Evolutionary conservation across 2,113 vertebrate species (phyloP).

Genomic region (Cyprinodon tularosa): DNA sequence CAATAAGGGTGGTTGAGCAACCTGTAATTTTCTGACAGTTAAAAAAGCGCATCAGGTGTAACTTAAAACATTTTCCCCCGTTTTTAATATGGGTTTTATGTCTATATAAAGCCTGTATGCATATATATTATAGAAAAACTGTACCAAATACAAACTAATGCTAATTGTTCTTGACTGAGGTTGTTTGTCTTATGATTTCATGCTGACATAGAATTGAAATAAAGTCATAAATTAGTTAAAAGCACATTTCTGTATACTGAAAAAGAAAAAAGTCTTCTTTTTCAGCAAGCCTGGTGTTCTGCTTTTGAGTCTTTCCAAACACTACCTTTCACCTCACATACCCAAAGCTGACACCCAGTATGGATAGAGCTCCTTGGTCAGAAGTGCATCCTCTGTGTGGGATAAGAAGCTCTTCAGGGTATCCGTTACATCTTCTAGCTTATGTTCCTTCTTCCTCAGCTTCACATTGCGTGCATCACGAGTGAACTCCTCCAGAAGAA

Average conservation of each 20-base stretch:
- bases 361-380: conserved; percentile 95
- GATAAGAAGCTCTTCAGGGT: conserved; percentile 89
- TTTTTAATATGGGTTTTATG: neutral
- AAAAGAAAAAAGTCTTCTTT: too few species aligned
- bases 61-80: too few species aligned
- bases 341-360: conserved; percentile 95
- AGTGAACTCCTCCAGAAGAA: conserved; percentile 88
- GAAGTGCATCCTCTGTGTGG: conserved; percentile 88
- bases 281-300: neutral
- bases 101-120: neutral
- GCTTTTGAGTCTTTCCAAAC: neutral
- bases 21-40: too few species aligned
- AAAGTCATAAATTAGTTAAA: too few species aligned
- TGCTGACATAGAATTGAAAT: neutral
- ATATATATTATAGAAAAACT: neutral
- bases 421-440: conserved; percentile 89
- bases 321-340: conserved; percentile 48
- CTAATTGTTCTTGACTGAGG: neutral
- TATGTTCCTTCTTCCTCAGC: conserved; percentile 87
- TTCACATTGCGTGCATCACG: conserved; percentile 92
- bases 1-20: too few species aligned
- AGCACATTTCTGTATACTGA: neutral
- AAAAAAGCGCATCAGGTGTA: too few species aligned
- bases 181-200: neutral
- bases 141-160: neutral